Conservation (phyloP, 2,113 vertebrate genomes). For the Coptodon rendalli region DNA sequence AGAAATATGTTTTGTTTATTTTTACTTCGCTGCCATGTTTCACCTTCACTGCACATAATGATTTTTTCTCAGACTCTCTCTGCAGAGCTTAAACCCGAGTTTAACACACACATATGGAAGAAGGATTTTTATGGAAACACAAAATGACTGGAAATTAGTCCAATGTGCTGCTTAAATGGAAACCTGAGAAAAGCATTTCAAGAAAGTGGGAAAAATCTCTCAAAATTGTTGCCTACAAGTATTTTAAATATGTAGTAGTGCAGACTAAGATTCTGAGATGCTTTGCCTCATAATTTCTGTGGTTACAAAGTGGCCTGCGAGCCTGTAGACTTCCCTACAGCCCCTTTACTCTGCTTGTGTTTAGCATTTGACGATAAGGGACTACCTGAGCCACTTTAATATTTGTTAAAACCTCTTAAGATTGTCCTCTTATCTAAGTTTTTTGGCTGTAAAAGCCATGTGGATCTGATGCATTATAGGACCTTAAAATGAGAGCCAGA, state of each 20-base stretch:
- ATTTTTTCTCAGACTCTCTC: neutral
- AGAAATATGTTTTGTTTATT: neutral
- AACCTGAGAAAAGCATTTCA: neutral
- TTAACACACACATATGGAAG: neutral
- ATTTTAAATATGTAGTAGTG: neutral
- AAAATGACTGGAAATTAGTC: neutral
- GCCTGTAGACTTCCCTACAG: neutral
- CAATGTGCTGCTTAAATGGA: neutral
- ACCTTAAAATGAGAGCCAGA: slow-evolving; percentile 17
- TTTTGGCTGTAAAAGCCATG: slow-evolving; percentile 6
- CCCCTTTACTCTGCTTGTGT: neutral
- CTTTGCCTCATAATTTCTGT: neutral
- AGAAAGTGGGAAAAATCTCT: neutral
- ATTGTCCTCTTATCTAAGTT: slow-evolving; percentile 5
- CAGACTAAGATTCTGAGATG: neutral
- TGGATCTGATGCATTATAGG: neutral
- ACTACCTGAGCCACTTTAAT: slow-evolving; percentile 2
- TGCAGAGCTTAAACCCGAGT: neutral
- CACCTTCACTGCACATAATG: neutral
- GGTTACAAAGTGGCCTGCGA: neutral
- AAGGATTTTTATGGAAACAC: neutral
- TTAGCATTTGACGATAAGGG: slow-evolving; percentile 10
- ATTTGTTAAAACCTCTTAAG: slow-evolving; percentile 1
- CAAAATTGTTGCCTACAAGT: neutral
- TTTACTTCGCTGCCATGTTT: neutral